Evolutionary conservation across 2,888 invertebrate species (phyloP), one percentile per base, ranked within the genome.

Genomic region (Diloba caeruleocephala): DNA sequence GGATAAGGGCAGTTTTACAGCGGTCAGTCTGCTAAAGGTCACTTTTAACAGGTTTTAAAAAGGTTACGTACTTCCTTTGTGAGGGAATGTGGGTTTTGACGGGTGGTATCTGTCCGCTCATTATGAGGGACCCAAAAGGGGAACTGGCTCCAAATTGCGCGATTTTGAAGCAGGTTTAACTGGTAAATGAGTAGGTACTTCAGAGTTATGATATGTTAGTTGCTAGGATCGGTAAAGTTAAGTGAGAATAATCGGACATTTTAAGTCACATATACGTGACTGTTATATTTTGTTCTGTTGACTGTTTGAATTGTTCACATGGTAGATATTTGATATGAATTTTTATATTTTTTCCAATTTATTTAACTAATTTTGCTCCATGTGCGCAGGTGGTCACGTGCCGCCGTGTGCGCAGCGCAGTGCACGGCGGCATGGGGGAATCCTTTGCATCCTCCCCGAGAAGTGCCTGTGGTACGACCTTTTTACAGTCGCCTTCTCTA

Each of bases 11-110:
- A 56, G 51, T 79, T 81, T 78, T 76, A 79, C 79, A 74, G 77
- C 75, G 75, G 71, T 73, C 71, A 79, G 74, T 67, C 64, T 41
- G 67, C 66, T 53, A 71, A 67, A 74, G 80, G 72, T 70, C 71
- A 72, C 53, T 80, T 79, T 76, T 74, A 76, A 77, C 78, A 74
- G 78, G 74, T 76, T 79, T 79, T 75, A 71, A 74, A 63, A 71
- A 74, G 78, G 71, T 71, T 72, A 69, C 46, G 65, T 72, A 69
- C 60, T 76, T 65, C 67, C 58, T 69, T 71, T 60, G 61, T 71
- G 57, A 51, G 59, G 66, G 68, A 73, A 71, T 75, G 62, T 67
- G 59, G 73, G 55, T 52, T 60, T 64, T 60, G 68, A 65, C 56
- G 54, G 31, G 37, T 14, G 34, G 41, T 59, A 53, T 71, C 51